Percentiles rank a stretch among this genome's conserved stretches.
Conservation (phyloP, 2,113 vertebrate species). For the Panthera uncia region DNA sequence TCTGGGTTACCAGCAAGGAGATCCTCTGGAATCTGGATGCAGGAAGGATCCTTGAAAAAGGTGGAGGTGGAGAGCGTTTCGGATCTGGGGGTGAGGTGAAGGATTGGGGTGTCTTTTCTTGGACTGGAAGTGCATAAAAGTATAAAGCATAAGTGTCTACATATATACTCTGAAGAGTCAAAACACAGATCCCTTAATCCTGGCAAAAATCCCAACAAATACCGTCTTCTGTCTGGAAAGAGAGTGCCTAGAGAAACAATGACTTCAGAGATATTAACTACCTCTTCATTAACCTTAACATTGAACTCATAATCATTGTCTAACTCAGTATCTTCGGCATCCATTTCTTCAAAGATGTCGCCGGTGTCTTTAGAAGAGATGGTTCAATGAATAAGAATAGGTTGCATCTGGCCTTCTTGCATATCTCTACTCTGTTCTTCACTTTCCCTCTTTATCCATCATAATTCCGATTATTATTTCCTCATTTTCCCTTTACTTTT, state of each 20-base stretch:
- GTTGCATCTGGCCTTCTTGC: neutral
- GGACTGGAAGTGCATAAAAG: neutral
- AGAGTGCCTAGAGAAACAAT: neutral
- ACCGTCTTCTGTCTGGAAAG: neutral
- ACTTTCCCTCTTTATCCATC: neutral
- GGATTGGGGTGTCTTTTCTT: neutral
- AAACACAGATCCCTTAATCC: neutral
- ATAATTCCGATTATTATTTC: neutral
- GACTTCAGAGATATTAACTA: neutral
- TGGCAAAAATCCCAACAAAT: neutral
- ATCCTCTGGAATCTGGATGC: neutral
- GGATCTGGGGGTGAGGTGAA: neutral
- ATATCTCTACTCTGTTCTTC: neutral
- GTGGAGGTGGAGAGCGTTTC: neutral
- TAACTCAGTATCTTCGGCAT: neutral
- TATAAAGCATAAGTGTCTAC: neutral
- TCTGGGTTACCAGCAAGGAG: neutral
- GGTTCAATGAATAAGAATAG: neutral
- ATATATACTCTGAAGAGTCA: neutral
- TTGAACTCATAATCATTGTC: neutral
- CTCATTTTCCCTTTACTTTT: neutral
- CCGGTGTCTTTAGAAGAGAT: neutral
- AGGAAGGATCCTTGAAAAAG: neutral
- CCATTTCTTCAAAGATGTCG: neutral
- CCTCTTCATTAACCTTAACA: neutral